Conservation (phyloP, 2,113 vertebrate genomes). For the Pelobates fuscus region DNA sequence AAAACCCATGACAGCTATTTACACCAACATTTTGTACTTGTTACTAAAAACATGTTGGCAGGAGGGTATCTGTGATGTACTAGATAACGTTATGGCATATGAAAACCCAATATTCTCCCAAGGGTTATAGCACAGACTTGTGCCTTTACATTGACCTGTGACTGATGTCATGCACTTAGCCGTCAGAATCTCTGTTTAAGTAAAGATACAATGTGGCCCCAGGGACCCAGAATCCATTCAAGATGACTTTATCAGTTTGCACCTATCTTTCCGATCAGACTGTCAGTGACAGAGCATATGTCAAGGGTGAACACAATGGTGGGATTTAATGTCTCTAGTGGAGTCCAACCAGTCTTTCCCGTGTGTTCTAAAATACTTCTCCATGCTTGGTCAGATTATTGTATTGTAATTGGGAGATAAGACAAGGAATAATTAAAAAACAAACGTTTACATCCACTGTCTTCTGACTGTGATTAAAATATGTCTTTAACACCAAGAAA, state of each 20-base stretch:
- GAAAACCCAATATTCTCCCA: background rate
- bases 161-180: conserved; percentile 58
- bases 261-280: conserved; percentile 39
- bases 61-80: conserved; percentile 16
- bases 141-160: conserved; percentile 56
- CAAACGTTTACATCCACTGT: no score
- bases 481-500: no score
- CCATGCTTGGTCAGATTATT: no score
- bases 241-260: conserved; percentile 48
- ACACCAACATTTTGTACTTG: conserved; percentile 43
- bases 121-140: conserved; percentile 54
- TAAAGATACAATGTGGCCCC: conserved; percentile 52
- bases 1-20: conserved; percentile 39
- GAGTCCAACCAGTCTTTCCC: conserved; percentile 3
- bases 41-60: background rate
- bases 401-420: no score
- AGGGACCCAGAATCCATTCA: conserved; percentile 35
- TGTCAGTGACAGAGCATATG: conserved; percentile 58
- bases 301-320: conserved; percentile 54
- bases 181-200: conserved; percentile 46
- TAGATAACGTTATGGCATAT: conserved; percentile 41
- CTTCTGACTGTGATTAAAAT: no score
- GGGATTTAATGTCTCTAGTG: conserved; percentile 54
- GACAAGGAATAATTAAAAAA: no score
- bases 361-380: no score